Evolutionary conservation across 2,888 invertebrate genomes (phyloP).

Genomic region (Clistopyga incitator): DNA sequence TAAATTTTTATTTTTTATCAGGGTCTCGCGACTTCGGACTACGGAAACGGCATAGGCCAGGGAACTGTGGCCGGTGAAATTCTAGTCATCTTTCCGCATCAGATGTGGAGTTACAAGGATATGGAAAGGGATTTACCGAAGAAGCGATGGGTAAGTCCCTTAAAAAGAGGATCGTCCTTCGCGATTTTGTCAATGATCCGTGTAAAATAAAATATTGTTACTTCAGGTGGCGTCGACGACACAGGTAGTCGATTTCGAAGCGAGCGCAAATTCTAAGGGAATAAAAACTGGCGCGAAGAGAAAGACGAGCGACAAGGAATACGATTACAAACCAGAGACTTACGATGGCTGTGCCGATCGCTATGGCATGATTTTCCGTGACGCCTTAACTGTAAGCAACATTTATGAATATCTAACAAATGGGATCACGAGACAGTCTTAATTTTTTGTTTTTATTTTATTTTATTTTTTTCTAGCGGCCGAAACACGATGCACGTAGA

Average conservation of each 20-base stretch:
- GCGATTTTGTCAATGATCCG: background rate
- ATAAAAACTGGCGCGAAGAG: constrained; percentile 48
- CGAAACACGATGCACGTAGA: background rate
- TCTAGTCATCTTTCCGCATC: constrained; percentile 84
- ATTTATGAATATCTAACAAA: background rate
- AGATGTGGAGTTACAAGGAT: constrained; percentile 80
- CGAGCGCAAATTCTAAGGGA: constrained; percentile 27
- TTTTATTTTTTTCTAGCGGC: constrained; percentile 5
- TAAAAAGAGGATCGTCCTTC: background rate
- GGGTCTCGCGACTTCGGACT: constrained; percentile 84
- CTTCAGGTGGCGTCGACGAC: constrained; percentile 76
- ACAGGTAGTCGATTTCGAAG: constrained; percentile 76
- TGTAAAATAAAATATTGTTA: constrained; percentile 25
- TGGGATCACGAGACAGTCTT: background rate
- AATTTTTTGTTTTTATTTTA: no score
- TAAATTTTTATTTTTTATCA: constrained; percentile 61
- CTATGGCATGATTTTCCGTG: constrained; percentile 80
- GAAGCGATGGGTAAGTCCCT: constrained; percentile 77
- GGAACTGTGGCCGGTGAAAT: constrained; percentile 86
- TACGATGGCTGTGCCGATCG: constrained; percentile 79
- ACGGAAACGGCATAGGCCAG: constrained; percentile 85
- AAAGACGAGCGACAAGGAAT: constrained; percentile 70
- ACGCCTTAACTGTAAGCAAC: constrained; percentile 74
- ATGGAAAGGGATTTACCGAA: constrained; percentile 76
- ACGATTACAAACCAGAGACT: constrained; percentile 77